Evolutionary conservation across 2,797 vertebrate genomes (phyloP).

Genomic region (Taenioides sp.): DNA sequence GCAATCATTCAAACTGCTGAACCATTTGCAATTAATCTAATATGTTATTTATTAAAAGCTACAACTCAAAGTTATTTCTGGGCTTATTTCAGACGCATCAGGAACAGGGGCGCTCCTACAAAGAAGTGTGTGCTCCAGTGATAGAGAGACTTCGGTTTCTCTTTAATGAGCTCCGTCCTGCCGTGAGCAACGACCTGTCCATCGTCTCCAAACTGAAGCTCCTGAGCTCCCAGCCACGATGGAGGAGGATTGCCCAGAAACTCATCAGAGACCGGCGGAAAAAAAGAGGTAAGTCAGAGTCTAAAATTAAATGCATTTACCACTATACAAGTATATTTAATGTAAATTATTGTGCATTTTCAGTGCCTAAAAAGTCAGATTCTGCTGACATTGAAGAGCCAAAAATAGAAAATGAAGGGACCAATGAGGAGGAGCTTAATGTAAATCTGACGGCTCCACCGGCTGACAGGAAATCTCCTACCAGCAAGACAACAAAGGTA

Average conservation of each 20-base stretch:
- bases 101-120: conserved; percentile 98
- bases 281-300: conserved; percentile 82
- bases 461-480: conserved; percentile 85
- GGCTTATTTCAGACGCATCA: conserved; percentile 87
- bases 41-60: neutral
- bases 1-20: too few relatives aligned
- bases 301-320: neutral
- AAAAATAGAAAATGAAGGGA: conserved; percentile 93
- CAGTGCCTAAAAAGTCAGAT: conserved; percentile 92
- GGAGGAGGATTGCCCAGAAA: conserved; percentile 92
- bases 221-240: conserved; percentile 92
- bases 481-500: conserved; percentile 88
- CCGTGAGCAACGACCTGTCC: conserved; percentile 94
- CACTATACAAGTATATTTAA: neutral
- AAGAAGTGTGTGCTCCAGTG: conserved; percentile 97
- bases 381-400: conserved; percentile 89
- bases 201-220: conserved; percentile 95
- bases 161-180: conserved; percentile 95
- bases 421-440: conserved; percentile 87
- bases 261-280: conserved; percentile 93
- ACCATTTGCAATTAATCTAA: too few relatives aligned
- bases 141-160: conserved; percentile 95
- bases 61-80: neutral
- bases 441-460: conserved; percentile 85
- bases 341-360: neutral